A percentile compares a stretch with the other conserved stretches of the same genome.
Evolutionary conservation across 2,797 vertebrate species (phyloP).

Genomic region (Eulemur albifrons): DNA sequence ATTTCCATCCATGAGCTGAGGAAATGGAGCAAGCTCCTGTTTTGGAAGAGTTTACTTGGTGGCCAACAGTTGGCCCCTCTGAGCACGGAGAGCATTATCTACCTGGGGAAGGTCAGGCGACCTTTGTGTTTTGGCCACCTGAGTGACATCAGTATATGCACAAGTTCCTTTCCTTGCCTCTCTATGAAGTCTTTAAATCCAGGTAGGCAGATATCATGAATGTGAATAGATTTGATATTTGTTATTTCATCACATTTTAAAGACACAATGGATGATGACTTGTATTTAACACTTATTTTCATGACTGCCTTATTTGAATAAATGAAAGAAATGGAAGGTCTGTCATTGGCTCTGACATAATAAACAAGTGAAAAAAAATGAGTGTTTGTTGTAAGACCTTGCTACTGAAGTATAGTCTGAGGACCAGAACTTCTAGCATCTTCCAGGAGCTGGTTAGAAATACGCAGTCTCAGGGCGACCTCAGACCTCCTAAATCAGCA

Average conservation of each 20-base stretch:
- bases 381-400: neutral
- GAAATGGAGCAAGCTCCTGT: neutral
- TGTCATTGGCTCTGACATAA: slow-evolving; percentile 16
- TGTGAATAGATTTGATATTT: neutral
- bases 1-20: neutral
- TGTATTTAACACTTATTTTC: slow-evolving; percentile 49
- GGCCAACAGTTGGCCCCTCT: neutral
- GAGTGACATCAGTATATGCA: neutral
- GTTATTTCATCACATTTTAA: slow-evolving; percentile 27
- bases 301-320: slow-evolving; percentile 40
- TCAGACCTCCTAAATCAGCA: neutral
- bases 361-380: slow-evolving; percentile 26
- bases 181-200: neutral
- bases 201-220: neutral
- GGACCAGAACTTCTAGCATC: neutral
- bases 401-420: neutral
- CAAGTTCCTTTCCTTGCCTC: neutral
- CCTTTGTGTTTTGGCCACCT: neutral
- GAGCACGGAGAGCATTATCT: neutral
- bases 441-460: neutral
- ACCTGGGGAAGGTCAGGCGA: neutral
- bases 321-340: slow-evolving; percentile 22
- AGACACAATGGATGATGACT: neutral
- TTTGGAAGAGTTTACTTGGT: neutral
- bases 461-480: neutral